Conservation (phyloP, 2,113 vertebrate genomes). For the Leucoraja erinaceus region DNA sequence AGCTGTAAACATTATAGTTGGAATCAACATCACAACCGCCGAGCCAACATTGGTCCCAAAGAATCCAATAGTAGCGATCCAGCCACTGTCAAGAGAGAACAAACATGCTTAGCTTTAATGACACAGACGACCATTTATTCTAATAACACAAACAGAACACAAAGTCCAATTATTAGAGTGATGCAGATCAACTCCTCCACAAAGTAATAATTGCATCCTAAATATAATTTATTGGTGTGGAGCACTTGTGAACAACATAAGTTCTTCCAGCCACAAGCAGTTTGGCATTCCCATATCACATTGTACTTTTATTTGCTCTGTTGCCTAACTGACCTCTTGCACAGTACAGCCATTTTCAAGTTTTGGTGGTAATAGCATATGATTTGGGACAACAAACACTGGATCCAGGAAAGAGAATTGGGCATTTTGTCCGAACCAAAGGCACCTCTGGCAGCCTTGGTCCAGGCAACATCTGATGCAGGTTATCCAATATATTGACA, state of each 20-base stretch:
- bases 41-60: constrained; percentile 84
- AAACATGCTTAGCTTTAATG: neutral
- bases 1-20: constrained; percentile 84
- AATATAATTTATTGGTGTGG: neutral
- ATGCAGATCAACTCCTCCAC: no score
- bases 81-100: constrained; percentile 63
- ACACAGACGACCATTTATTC: neutral
- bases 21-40: constrained; percentile 85
- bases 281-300: neutral
- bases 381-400: neutral
- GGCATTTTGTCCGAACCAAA: neutral
- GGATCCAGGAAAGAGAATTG: neutral
- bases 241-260: neutral
- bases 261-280: neutral
- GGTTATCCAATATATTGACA: neutral
- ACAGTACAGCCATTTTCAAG: neutral
- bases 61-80: constrained; percentile 87
- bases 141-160: no score
- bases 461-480: neutral
- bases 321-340: neutral
- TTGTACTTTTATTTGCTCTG: neutral
- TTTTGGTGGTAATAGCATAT: neutral
- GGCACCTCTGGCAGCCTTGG: neutral
- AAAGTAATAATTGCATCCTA: neutral
- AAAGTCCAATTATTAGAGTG: no score